Percentiles rank a stretch among this genome's conserved stretches.
Evolutionary conservation across 2,888 invertebrate species (phyloP).

Genomic region (Luperina nickerlii): DNA sequence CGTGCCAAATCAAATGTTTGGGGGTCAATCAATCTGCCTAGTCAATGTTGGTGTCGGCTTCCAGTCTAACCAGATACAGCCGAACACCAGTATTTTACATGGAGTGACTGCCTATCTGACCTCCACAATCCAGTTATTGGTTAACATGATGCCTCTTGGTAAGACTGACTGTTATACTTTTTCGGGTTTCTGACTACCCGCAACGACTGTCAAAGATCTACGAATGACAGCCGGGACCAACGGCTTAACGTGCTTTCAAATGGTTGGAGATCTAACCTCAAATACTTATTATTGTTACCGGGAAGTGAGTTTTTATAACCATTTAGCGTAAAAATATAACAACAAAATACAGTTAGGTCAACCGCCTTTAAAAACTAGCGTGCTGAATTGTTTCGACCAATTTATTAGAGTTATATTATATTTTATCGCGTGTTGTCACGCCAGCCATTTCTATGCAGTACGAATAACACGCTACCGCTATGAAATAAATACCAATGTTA

Average conservation of each 20-base stretch:
- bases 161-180: not conserved
- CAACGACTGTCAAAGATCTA: not conserved
- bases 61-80: not conserved
- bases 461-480: constrained; percentile 29
- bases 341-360: constrained; percentile 51
- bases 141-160: not conserved
- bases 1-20: not conserved
- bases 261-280: constrained; percentile 3
- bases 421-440: constrained; percentile 53
- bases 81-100: not conserved
- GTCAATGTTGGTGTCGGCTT: not conserved
- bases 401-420: constrained; percentile 39
- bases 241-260: not conserved
- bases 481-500: constrained; percentile 25
- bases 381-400: constrained; percentile 46
- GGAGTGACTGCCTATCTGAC: not conserved
- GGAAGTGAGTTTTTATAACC: constrained; percentile 7
- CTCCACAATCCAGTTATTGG: not conserved
- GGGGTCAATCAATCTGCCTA: not conserved
- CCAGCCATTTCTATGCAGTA: constrained; percentile 45
- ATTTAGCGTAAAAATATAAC: constrained; percentile 17
- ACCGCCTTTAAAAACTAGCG: constrained; percentile 43
- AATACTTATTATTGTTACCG: not conserved
- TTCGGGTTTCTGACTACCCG: too few relatives aligned
- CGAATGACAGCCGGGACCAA: not conserved